Percentiles rank a stretch among this genome's conserved stretches.
These are phyloP conservation scores for Phorcus lineatus DNA, from an alignment of 2,888 invertebrate genomes.

Conservation along the genomic window DNA sequence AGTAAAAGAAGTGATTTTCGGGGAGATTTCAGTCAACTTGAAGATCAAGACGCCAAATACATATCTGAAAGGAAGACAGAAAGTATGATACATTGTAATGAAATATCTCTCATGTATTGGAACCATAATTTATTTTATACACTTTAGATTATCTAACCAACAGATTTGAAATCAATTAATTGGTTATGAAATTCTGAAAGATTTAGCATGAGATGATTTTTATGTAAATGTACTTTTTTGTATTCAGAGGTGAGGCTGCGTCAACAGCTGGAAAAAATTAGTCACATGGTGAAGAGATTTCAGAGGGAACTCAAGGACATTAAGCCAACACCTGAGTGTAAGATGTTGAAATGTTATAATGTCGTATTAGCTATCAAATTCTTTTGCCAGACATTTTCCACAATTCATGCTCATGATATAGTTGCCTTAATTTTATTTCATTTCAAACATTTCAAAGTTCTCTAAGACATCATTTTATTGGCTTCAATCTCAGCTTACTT, in stretches of 20 bases:
- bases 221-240: no score
- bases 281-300: conserved; percentile 70
- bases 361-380: no score
- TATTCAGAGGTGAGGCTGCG: conserved; percentile 59
- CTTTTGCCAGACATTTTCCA: neutral
- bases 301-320: conserved; percentile 70
- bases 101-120: neutral
- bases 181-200: no score
- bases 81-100: conserved; percentile 47
- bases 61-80: conserved; percentile 63
- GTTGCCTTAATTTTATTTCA: no score
- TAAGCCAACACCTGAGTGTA: conserved; percentile 73
- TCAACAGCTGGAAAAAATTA: conserved; percentile 70
- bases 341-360: conserved; percentile 33
- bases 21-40: conserved; percentile 63
- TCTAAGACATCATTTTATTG: no score
- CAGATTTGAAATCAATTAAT: no score
- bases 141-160: no score
- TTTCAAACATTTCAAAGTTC: no score
- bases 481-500: no score
- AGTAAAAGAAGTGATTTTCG: conserved; percentile 69
- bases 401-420: neutral
- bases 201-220: no score
- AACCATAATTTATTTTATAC: neutral
- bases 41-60: conserved; percentile 65